Conservation (phyloP, 1,140 invertebrate species). For the Conus ventricosus region DNA sequence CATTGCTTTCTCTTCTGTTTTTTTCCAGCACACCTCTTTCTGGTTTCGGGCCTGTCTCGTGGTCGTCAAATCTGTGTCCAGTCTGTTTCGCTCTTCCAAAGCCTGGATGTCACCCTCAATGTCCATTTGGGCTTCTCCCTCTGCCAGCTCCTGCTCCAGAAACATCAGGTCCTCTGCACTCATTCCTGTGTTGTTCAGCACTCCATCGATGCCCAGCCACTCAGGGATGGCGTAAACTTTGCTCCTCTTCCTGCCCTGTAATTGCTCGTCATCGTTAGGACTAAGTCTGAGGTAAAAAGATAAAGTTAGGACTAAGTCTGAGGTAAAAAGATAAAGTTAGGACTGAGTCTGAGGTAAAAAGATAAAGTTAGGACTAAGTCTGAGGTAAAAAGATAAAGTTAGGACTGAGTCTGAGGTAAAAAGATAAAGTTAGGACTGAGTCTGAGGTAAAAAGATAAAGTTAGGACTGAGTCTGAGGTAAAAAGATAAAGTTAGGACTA, state of each 20-base stretch:
- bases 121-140: neutral
- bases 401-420: no score
- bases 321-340: no score
- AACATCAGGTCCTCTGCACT: constrained; percentile 12
- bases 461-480: no score
- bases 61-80: constrained; percentile 25
- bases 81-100: constrained; percentile 36
- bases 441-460: no score
- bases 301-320: no score
- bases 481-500: no score
- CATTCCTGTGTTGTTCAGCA: constrained; percentile 37
- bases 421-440: no score
- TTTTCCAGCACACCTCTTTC: constrained; percentile 30
- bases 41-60: constrained; percentile 39
- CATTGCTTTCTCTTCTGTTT: no score
- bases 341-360: no score
- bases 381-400: no score
- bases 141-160: constrained; percentile 19
- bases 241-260: neutral
- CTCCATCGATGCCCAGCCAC: constrained; percentile 22
- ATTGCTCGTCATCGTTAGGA: neutral
- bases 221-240: constrained; percentile 15
- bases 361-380: no score
- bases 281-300: no score
- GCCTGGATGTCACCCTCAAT: constrained; percentile 20